phyloP scores from a whole-genome alignment of 2,797 vertebrate species.

The Phataginus tricuspis region DNA sequence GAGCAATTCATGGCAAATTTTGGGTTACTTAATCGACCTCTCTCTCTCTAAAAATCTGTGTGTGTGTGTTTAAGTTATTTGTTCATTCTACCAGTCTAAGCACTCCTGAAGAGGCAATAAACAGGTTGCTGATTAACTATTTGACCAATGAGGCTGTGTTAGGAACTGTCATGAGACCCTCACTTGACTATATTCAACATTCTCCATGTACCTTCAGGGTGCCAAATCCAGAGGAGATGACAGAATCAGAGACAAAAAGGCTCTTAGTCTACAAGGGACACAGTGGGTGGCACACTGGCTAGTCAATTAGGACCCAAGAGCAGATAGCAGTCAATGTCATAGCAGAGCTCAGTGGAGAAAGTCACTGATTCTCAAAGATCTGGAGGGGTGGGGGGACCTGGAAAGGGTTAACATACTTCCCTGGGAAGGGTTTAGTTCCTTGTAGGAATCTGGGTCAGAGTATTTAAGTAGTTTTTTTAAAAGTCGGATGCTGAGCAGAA shows the following conservation, averaged over 20 bases:
- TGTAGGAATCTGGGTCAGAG: slow-evolving; percentile 62
- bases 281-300: not conserved
- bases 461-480: slow-evolving; percentile 55
- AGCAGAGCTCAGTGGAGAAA: not conserved
- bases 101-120: slow-evolving; percentile 30
- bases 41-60: not conserved
- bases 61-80: not conserved
- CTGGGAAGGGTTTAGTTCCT: slow-evolving; percentile 47
- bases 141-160: not conserved
- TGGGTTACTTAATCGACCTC: not conserved
- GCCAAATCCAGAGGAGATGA: not conserved
- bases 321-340: not conserved
- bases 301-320: not conserved
- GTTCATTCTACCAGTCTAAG: slow-evolving; percentile 24
- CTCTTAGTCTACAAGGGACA: not conserved
- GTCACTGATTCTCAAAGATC: not conserved
- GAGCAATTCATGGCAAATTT: slow-evolving; percentile 30
- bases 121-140: slow-evolving; percentile 55
- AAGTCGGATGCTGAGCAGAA: slow-evolving; percentile 51
- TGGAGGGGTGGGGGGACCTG: not conserved
- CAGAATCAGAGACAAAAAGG: not conserved
- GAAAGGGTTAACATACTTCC: slow-evolving; percentile 56
- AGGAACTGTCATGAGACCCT: not conserved
- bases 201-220: not conserved
- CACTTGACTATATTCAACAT: slow-evolving; percentile 21